phyloP scores from a whole-genome alignment of 30 jellyfish, hydroid and myxozoan species.

The Aurelia coerulea region DNA sequence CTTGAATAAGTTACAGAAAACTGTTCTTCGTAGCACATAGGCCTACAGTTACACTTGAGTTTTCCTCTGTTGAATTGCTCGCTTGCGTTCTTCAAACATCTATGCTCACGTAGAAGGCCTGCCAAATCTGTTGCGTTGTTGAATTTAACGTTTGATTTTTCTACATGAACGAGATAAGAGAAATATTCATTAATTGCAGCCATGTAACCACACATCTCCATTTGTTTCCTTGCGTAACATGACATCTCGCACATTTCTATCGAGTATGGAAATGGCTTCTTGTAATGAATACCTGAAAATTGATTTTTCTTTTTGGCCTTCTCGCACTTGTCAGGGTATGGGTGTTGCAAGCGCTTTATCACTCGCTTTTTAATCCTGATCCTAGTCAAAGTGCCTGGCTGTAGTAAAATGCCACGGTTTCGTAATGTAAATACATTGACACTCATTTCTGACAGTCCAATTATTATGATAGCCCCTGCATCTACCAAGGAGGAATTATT shows the following conservation, averaged over 20 bases:
- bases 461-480: slow-evolving; percentile 19
- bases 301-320: too few species aligned
- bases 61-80: neutral
- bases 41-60: neutral
- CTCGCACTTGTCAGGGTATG: slow-evolving; percentile 55
- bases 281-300: neutral
- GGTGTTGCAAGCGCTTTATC: slow-evolving; percentile 27
- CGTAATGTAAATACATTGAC: neutral
- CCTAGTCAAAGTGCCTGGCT: slow-evolving; percentile 40
- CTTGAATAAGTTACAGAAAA: neutral
- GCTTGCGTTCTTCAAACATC: neutral
- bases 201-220: slow-evolving; percentile 9
- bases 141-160: neutral
- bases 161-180: too few species aligned
- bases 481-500: neutral
- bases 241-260: slow-evolving; percentile 2
- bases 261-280: slow-evolving; percentile 4
- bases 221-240: slow-evolving; percentile 1
- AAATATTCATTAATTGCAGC: neutral
- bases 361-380: slow-evolving; percentile 23
- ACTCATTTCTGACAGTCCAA: neutral
- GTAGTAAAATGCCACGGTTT: slow-evolving; percentile 4
- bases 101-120: neutral
- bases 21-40: slow-evolving; percentile 4
- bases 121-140: neutral